These are phyloP conservation scores for Antechinus flavipes DNA, from an alignment of 2,113 vertebrate genomes.

Conservation along the genomic window DNA sequence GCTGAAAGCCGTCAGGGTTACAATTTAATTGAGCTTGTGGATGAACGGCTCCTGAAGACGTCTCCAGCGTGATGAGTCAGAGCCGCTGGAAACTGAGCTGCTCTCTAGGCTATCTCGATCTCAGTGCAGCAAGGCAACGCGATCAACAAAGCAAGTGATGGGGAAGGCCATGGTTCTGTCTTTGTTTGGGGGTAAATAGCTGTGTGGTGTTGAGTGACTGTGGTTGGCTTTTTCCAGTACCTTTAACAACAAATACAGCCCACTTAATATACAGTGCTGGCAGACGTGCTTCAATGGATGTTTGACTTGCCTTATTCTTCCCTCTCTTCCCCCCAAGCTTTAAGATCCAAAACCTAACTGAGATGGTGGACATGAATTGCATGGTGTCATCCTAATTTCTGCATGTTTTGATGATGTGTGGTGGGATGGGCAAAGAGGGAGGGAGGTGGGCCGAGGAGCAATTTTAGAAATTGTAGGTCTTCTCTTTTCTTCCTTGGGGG, in stretches of 20 bases:
- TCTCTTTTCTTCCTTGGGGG: slow-evolving; percentile 72
- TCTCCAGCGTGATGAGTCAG: slow-evolving; percentile 88
- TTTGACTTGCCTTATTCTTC: slow-evolving; percentile 83
- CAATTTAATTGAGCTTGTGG: slow-evolving; percentile 86
- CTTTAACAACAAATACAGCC: slow-evolving; percentile 89
- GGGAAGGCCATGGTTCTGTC: slow-evolving; percentile 89
- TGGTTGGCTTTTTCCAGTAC: slow-evolving; percentile 88
- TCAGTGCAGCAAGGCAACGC: slow-evolving; percentile 86
- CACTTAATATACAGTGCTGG: slow-evolving; percentile 85
- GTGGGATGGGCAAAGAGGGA: slow-evolving; percentile 71
- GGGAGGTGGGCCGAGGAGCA: slow-evolving; percentile 74
- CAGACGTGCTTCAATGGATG: slow-evolving; percentile 87
- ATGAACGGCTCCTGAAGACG: slow-evolving; percentile 91
- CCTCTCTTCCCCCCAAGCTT: slow-evolving; percentile 77
- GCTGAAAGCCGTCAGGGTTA: slow-evolving; percentile 86
- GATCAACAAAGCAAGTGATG: slow-evolving; percentile 88
- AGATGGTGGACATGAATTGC: slow-evolving; percentile 85
- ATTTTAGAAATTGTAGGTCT: slow-evolving; percentile 80
- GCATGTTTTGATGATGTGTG: slow-evolving; percentile 88
- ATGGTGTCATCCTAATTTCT: slow-evolving; percentile 88
- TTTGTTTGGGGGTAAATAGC: slow-evolving; percentile 94
- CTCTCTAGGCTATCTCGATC: slow-evolving; percentile 85
- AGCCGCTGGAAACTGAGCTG: slow-evolving; percentile 87
- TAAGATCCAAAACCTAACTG: slow-evolving; percentile 84
- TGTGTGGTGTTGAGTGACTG: slow-evolving; percentile 93